phyloP scores from a whole-genome alignment of 1,140 invertebrate genomes.

The Danaus plexippus region DNA sequence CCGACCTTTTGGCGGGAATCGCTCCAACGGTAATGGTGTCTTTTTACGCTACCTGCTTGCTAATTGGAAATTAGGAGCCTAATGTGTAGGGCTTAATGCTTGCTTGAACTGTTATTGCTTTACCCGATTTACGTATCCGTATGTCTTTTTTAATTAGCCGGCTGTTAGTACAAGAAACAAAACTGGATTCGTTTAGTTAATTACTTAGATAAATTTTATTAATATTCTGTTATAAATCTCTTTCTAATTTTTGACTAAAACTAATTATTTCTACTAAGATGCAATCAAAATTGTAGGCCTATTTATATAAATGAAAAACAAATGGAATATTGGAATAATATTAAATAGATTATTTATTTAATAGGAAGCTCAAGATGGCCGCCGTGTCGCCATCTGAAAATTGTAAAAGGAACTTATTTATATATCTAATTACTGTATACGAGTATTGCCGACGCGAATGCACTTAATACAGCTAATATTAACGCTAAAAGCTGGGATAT shows the following conservation, averaged over 20 bases:
- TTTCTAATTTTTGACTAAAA: too few relatives aligned
- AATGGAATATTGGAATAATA: too few relatives aligned
- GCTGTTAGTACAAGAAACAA: too few relatives aligned
- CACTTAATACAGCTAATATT: constrained; percentile 58
- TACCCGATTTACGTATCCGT: constrained; percentile 53
- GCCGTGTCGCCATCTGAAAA: constrained; percentile 59
- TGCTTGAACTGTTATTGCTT: constrained; percentile 51
- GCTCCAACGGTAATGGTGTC: constrained; percentile 58
- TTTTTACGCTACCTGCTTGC: constrained; percentile 69
- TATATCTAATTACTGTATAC: constrained; percentile 57
- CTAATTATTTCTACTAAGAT: too few relatives aligned
- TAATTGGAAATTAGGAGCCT: constrained; percentile 65
- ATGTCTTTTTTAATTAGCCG: constrained; percentile 44
- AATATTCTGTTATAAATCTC: too few relatives aligned
- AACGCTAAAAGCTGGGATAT: constrained; percentile 47
- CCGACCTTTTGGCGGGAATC: constrained; percentile 58
- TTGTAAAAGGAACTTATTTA: constrained; percentile 64
- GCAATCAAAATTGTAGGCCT: too few relatives aligned
- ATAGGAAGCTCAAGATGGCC: constrained; percentile 35
- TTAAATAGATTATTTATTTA: too few relatives aligned
- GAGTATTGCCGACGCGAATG: constrained; percentile 47
- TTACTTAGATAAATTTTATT: too few relatives aligned
- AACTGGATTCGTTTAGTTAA: too few relatives aligned
- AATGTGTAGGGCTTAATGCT: constrained; percentile 62
- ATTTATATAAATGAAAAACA: too few relatives aligned